phyloP scores from a whole-genome alignment of 2,888 invertebrate genomes.

The Craniophora ligustri region DNA sequence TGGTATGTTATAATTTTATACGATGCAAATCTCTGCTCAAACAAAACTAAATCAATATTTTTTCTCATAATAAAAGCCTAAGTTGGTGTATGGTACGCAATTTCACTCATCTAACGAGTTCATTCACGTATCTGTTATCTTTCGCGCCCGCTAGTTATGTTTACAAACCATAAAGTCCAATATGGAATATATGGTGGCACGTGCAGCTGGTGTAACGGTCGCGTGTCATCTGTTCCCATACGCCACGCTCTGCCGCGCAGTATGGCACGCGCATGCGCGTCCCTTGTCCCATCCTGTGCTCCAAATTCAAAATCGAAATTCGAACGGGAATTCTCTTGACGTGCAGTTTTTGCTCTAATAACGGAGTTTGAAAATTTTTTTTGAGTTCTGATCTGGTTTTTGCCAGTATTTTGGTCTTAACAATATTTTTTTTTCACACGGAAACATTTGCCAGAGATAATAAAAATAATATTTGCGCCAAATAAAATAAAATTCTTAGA shows the following conservation, averaged over 20 bases:
- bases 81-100: background rate
- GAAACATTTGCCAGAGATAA: too few species aligned
- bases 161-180: constrained; percentile 42
- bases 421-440: too few species aligned
- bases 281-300: constrained; percentile 50
- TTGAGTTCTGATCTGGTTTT: background rate
- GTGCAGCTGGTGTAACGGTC: constrained; percentile 88
- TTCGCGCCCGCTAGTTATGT: constrained; percentile 38
- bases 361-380: constrained; percentile 40
- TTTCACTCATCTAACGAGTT: constrained; percentile 10
- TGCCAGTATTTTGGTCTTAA: too few species aligned
- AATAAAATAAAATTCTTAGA: too few species aligned
- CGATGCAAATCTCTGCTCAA: background rate
- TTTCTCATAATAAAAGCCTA: background rate
- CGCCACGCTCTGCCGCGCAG: constrained; percentile 78
- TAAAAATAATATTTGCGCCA: too few species aligned
- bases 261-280: constrained; percentile 76
- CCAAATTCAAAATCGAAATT: constrained; percentile 57
- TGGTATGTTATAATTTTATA: too few species aligned
- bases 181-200: constrained; percentile 52
- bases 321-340: constrained; percentile 52
- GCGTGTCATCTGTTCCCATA: constrained; percentile 88
- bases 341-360: constrained; percentile 53
- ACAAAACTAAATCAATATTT: background rate
- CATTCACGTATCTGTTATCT: constrained; percentile 31